Evolutionary conservation across 2,113 vertebrate species (phyloP).

Genomic region (Gila orcuttii): DNA sequence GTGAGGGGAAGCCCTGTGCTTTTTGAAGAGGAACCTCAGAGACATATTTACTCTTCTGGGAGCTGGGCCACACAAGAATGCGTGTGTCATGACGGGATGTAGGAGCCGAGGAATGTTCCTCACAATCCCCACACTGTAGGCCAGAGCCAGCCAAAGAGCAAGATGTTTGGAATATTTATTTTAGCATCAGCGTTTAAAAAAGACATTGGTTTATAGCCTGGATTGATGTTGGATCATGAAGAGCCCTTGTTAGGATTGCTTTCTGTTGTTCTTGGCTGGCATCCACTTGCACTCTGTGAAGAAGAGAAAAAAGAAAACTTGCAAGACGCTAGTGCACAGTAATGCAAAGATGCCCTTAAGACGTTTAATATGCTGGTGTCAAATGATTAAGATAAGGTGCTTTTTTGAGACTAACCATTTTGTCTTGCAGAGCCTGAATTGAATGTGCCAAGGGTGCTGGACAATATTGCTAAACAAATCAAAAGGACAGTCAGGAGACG

Average conservation of each 20-base stretch:
- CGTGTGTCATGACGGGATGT: slow-evolving; percentile 71
- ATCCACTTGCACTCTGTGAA: slow-evolving; percentile 15
- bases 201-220: slow-evolving; percentile 30
- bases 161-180: slow-evolving; percentile 69
- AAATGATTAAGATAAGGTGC: neutral
- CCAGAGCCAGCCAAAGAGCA: slow-evolving; percentile 67
- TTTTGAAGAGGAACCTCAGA: slow-evolving; percentile 78
- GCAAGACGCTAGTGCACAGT: slow-evolving; percentile 15
- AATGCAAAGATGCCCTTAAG: neutral
- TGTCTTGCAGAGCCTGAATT: slow-evolving; percentile 74
- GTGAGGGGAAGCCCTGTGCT: slow-evolving; percentile 73
- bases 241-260: slow-evolving; percentile 4
- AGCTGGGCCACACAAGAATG: slow-evolving; percentile 72
- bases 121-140: slow-evolving; percentile 77
- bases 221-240: slow-evolving; percentile 9
- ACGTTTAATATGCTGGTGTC: slow-evolving; percentile 13
- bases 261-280: slow-evolving; percentile 21
- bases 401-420: neutral
- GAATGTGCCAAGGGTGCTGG: slow-evolving; percentile 67
- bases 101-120: slow-evolving; percentile 69
- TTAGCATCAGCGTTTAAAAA: slow-evolving; percentile 55
- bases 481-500: slow-evolving; percentile 78
- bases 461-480: slow-evolving; percentile 76
- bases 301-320: neutral
- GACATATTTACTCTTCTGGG: slow-evolving; percentile 71